phyloP scores from a whole-genome alignment of 2,113 vertebrate species.

The Geococcyx californianus region DNA sequence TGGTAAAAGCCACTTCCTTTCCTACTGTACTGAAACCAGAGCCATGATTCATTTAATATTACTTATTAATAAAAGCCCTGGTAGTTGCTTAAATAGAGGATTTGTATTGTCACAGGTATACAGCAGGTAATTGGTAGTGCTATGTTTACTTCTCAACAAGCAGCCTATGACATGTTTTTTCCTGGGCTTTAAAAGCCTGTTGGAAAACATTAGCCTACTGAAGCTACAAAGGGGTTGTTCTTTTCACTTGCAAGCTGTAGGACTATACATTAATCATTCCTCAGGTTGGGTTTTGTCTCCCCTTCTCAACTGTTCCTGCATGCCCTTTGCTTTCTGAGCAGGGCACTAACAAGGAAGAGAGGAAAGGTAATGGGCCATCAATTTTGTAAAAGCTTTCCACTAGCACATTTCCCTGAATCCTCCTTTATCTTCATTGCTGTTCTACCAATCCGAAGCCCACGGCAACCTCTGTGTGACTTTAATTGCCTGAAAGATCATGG shows the following conservation, averaged over 20 bases:
- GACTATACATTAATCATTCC: background rate
- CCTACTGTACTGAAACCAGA: background rate
- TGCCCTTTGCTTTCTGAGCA: slow-evolving; percentile 5
- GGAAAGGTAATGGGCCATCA: background rate
- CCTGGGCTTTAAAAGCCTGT: background rate
- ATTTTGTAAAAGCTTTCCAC: background rate
- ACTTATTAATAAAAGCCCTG: background rate
- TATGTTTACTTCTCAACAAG: background rate
- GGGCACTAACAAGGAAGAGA: background rate
- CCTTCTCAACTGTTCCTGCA: background rate
- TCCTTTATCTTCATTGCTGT: background rate
- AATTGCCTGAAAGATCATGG: background rate
- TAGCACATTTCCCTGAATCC: background rate
- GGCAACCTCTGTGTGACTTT: background rate
- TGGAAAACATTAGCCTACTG: background rate
- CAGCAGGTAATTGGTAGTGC: background rate
- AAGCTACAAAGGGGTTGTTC: background rate
- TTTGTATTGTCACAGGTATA: background rate
- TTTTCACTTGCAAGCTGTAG: background rate
- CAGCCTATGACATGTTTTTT: background rate
- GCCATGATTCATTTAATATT: background rate
- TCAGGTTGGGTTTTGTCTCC: background rate
- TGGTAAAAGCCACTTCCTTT: background rate
- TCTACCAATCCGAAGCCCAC: background rate
- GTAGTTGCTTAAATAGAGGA: background rate